These are phyloP conservation scores for Paedocypris micromegethes DNA, from an alignment of 2,797 vertebrate species.

Conservation along the genomic window DNA sequence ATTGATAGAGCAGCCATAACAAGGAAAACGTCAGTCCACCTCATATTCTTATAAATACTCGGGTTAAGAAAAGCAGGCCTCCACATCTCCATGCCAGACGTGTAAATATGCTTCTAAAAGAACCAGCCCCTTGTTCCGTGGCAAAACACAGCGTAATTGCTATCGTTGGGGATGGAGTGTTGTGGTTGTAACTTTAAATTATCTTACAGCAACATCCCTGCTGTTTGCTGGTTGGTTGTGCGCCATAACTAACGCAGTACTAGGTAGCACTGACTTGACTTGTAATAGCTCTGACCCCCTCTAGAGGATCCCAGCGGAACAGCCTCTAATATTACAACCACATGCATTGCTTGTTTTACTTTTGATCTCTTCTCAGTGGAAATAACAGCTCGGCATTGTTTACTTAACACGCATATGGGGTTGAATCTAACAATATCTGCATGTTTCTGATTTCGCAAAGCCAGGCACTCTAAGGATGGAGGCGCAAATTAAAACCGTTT, in stretches of 20 bases:
- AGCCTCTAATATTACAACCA: background rate
- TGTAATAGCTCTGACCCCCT: conserved; percentile 80
- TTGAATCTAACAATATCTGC: too few species aligned
- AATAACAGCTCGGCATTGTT: background rate
- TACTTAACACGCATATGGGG: background rate
- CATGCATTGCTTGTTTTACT: background rate
- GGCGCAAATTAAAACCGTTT: too few species aligned
- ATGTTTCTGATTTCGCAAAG: too few species aligned
- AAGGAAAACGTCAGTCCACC: conserved; percentile 58
- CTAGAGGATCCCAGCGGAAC: conserved; percentile 72
- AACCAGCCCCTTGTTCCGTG: conserved; percentile 25
- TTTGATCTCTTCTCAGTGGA: background rate
- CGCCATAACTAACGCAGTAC: background rate
- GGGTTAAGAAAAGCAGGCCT: conserved; percentile 64
- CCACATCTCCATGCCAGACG: conserved; percentile 47
- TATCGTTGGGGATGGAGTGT: too few species aligned
- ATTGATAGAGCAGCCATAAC: conserved; percentile 66
- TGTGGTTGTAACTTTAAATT: too few species aligned
- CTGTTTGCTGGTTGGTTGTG: conserved; percentile 21
- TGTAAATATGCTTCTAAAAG: conserved; percentile 51
- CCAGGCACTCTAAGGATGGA: too few species aligned
- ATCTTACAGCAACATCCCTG: conserved; percentile 27
- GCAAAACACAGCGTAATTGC: too few species aligned
- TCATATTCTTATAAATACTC: conserved; percentile 67
- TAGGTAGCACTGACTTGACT: conserved; percentile 51